A percentile compares a stretch with the other conserved stretches of the same genome.
Conservation (phyloP, 2,113 vertebrate species). For the Malurus melanocephalus region DNA sequence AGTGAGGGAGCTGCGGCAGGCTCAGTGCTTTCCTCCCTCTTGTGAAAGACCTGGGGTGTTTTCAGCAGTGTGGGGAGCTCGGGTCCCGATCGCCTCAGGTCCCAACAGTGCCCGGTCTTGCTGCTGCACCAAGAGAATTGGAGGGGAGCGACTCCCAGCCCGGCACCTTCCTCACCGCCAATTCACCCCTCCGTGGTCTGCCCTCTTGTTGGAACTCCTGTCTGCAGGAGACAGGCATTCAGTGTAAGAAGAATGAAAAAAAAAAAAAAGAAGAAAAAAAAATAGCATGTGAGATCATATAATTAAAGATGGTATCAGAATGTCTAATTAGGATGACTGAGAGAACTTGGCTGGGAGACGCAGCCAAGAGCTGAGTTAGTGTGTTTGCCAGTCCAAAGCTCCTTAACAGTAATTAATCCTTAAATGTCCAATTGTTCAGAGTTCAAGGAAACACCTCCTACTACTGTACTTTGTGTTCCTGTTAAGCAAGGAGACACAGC, state of each 20-base stretch:
- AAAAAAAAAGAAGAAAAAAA: not conserved
- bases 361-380: constrained; percentile 62
- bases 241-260: not conserved
- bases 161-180: accelerated
- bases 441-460: constrained; percentile 69
- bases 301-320: constrained; percentile 68
- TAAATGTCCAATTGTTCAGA: constrained; percentile 70
- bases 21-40: not conserved
- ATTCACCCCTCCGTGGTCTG: not conserved
- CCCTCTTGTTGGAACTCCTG: accelerated
- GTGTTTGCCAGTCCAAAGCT: constrained; percentile 62
- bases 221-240: not conserved
- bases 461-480: constrained; percentile 72
- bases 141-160: accelerated
- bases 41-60: constrained; percentile 13
- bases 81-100: accelerated
- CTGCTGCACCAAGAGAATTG: accelerated
- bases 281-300: constrained; percentile 51
- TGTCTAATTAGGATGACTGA: constrained; percentile 63
- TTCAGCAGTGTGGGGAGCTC: not conserved
- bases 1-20: not conserved
- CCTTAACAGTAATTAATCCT: constrained; percentile 62
- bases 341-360: constrained; percentile 58
- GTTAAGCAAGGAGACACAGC: constrained; percentile 74
- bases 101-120: not conserved